A percentile compares a stretch with the other conserved stretches of the same genome.
Conservation (phyloP, 2,113 vertebrate species). For the Atherinomorus stipes region DNA sequence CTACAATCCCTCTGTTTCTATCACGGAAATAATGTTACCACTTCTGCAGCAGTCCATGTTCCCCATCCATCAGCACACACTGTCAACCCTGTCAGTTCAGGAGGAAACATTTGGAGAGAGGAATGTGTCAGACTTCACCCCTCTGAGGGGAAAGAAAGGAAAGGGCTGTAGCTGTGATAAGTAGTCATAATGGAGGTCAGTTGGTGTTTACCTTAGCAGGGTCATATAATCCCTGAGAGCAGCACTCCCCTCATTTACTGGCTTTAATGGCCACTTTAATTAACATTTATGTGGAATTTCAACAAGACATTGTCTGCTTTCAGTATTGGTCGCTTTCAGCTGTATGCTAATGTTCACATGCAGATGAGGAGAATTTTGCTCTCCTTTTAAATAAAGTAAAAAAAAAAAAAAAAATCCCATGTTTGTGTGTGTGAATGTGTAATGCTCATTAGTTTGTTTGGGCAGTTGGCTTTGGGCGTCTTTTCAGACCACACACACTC, state of each 20-base stretch:
- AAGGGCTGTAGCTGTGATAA: conserved; percentile 73
- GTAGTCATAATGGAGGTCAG: conserved; percentile 79
- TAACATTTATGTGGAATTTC: conserved; percentile 74
- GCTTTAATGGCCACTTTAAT: conserved; percentile 75
- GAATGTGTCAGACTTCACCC: conserved; percentile 78
- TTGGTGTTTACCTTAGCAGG: conserved; percentile 74
- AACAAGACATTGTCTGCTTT: conserved; percentile 52
- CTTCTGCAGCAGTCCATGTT: conserved; percentile 33
- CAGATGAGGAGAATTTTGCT: conserved; percentile 24
- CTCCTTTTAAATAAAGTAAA: conserved; percentile 5
- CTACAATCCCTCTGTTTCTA: conserved; percentile 41
- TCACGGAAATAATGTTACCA: conserved; percentile 47
- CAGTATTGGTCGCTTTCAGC: conserved; percentile 63
- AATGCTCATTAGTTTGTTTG: conserved; percentile 77
- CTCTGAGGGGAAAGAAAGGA: conserved; percentile 66
- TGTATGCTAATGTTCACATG: conserved; percentile 73
- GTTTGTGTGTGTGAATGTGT: conserved; percentile 47
- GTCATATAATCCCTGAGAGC: conserved; percentile 74
- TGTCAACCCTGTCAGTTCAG: conserved; percentile 49
- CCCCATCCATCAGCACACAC: conserved; percentile 56
- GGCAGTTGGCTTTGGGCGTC: conserved; percentile 66
- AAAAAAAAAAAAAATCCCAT: conserved; percentile 23
- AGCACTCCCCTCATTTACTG: conserved; percentile 64
- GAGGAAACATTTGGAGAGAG: conserved; percentile 60
- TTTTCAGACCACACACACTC: conserved; percentile 80